Conservation (phyloP, 1,140 invertebrate species). For the Conopomorpha cramerella region DNA sequence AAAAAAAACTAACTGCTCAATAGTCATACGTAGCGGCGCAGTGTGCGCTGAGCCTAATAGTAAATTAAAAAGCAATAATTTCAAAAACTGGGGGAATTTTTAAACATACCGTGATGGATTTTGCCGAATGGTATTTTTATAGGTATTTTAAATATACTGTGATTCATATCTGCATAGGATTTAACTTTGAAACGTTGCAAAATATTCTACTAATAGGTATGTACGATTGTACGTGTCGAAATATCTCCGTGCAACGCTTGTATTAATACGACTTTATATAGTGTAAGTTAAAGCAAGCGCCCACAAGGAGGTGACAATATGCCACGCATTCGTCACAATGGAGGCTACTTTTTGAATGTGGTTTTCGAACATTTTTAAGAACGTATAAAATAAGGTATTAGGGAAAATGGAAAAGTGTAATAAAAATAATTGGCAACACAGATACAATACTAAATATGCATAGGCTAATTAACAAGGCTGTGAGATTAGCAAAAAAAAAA, state of each 20-base stretch:
- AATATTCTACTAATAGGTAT: slow-evolving; percentile 44
- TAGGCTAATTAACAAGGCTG: slow-evolving; percentile 58
- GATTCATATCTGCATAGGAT: slow-evolving; percentile 57
- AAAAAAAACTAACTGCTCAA: slow-evolving; percentile 54
- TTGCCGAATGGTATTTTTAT: slow-evolving; percentile 55
- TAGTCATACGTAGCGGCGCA: slow-evolving; percentile 32
- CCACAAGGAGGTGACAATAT: slow-evolving; percentile 20
- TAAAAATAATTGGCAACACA: slow-evolving; percentile 54
- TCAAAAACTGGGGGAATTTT: slow-evolving; percentile 39
- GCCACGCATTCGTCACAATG: slow-evolving; percentile 23
- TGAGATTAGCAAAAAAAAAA: slow-evolving; percentile 59
- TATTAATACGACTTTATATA: no score
- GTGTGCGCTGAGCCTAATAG: slow-evolving; percentile 11
- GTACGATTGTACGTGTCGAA: no score
- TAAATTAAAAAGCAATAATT: slow-evolving; percentile 48
- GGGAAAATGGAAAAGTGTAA: slow-evolving; percentile 18
- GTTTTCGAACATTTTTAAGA: slow-evolving; percentile 57
- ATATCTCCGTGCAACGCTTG: no score
- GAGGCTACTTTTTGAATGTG: slow-evolving; percentile 56
- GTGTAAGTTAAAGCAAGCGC: no score
- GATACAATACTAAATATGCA: slow-evolving; percentile 58
- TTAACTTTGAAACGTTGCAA: slow-evolving; percentile 36
- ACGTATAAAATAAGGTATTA: slow-evolving; percentile 28
- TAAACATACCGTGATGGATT: slow-evolving; percentile 26
- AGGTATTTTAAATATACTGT: slow-evolving; percentile 58